Base-by-base conservation (phyloP, 2,113 vertebrate genomes). In the Myrmecophaga tridactyla region DNA sequence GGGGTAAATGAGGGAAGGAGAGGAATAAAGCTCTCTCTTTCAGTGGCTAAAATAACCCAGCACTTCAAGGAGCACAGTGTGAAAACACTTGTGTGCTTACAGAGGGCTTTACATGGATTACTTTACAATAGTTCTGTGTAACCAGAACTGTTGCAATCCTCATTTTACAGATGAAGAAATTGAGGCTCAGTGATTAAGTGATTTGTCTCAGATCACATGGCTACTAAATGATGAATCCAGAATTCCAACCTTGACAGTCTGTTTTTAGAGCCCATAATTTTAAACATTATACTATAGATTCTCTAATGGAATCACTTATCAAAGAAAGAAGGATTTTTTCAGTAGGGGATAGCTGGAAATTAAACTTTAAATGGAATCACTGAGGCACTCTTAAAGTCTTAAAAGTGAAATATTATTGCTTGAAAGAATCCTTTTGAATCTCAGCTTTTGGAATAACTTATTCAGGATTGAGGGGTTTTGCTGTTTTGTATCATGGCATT, bases 81-180 rank as follows among this genome's bases (percentile, higher is more conserved):
- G 84, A 72, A 82, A 94, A 90, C 23, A 11, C 72, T 60, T 39
- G 14, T 48, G 31, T 62, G 8, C 80, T 96, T 86, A 76, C 34
- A 36, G 29, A 73, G 21, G 78, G 39, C 48, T 81, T 78, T 81
- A 29, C 41, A 31, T 62, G 48, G 46, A 60, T 94, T 67, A 92
- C 78, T 72, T 75, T 92, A 72, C 31, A 86, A 0, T 43, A 34
- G 15, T 85, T 76, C 25, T 86, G 4, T 81, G 70, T 51, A 34
- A 86, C 18, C 23, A 27, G 13, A 75, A 41, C 65, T 90, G 27
- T 84, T 90, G 56, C 7, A 39, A 3, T 89, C 43, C 29, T 39
- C 39, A 48, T 84, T 87, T 89, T 70, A 75, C 58, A 81, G 86
- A 41, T 81, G n/a, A 90, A 85, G 53, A 90, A 95, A 93, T 65